Conservation (phyloP, 2,113 vertebrate species). For the Axis porcinus region DNA sequence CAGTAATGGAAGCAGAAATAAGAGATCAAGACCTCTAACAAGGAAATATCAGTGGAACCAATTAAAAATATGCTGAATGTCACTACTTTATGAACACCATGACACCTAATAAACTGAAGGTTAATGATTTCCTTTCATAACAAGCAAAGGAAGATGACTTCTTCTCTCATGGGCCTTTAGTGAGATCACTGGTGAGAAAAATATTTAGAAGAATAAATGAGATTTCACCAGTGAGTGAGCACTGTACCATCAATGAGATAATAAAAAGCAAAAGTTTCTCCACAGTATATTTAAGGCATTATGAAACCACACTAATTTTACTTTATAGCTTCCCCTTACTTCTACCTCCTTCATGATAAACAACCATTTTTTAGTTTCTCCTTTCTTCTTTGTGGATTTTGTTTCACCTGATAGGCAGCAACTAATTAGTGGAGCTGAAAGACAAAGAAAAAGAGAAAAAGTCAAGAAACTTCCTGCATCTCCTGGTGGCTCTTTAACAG, state of each 20-base stretch:
- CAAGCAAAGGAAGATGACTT: neutral
- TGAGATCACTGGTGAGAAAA: neutral
- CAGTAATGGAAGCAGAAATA: neutral
- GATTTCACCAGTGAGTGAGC: neutral
- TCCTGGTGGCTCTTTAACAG: neutral
- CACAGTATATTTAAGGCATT: neutral
- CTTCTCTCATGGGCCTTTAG: neutral
- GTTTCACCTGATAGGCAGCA: neutral
- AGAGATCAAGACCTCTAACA: neutral
- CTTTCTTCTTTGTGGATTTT: constrained; percentile 6
- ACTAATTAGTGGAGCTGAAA: neutral
- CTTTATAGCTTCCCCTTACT: neutral
- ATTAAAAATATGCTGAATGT: neutral
- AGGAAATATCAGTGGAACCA: neutral
- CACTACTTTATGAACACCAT: neutral
- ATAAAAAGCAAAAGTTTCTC: neutral
- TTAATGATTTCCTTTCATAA: neutral
- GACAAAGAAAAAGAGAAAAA: neutral
- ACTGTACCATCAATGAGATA: neutral
- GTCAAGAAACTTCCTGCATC: neutral
- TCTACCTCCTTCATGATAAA: neutral
- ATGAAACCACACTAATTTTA: neutral
- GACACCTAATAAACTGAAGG: neutral
- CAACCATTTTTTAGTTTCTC: neutral
- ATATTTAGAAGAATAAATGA: neutral